A percentile compares a stretch with the other conserved stretches of the same genome.
phyloP scores from a whole-genome alignment of 2,888 invertebrate genomes.

The Acleris literana region DNA sequence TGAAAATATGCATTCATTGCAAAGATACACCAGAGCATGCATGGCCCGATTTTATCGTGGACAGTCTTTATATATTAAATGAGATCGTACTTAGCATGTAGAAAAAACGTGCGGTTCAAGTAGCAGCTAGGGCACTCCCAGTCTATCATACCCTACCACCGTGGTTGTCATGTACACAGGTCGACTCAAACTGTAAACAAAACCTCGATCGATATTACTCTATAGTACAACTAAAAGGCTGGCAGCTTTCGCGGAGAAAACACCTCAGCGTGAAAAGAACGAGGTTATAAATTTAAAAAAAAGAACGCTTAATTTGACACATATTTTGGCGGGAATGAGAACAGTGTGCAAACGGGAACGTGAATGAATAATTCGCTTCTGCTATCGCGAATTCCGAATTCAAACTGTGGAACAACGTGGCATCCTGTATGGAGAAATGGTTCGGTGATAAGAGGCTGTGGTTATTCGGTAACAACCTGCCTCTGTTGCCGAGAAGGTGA shows the following conservation, averaged over 20 bases:
- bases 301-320: slow-evolving; percentile 49
- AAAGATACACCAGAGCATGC: too few species aligned
- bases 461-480: slow-evolving; percentile 95
- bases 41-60: too few species aligned
- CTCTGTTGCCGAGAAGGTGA: slow-evolving; percentile 92
- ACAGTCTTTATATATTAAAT: too few species aligned
- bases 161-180: slow-evolving; percentile 82
- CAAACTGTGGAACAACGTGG: slow-evolving; percentile 78
- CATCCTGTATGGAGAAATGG: slow-evolving; percentile 94
- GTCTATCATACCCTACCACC: slow-evolving; percentile 63
- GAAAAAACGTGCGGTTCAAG: not conserved
- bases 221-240: slow-evolving; percentile 64
- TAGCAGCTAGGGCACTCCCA: slow-evolving; percentile 42
- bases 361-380: slow-evolving; percentile 67
- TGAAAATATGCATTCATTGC: too few species aligned
- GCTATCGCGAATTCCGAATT: slow-evolving; percentile 54
- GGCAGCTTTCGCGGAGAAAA: slow-evolving; percentile 59
- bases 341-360: slow-evolving; percentile 54
- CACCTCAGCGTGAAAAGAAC: slow-evolving; percentile 47
- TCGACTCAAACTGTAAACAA: slow-evolving; percentile 78
- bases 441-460: slow-evolving; percentile 95
- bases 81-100: too few species aligned
- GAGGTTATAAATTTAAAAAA: slow-evolving; percentile 12
- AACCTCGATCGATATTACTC: slow-evolving; percentile 73
- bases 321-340: slow-evolving; percentile 66